Percentiles rank a stretch among this genome's conserved stretches.
phyloP scores from a whole-genome alignment of 2,888 invertebrate genomes.

The Temnothorax rugatulus region DNA sequence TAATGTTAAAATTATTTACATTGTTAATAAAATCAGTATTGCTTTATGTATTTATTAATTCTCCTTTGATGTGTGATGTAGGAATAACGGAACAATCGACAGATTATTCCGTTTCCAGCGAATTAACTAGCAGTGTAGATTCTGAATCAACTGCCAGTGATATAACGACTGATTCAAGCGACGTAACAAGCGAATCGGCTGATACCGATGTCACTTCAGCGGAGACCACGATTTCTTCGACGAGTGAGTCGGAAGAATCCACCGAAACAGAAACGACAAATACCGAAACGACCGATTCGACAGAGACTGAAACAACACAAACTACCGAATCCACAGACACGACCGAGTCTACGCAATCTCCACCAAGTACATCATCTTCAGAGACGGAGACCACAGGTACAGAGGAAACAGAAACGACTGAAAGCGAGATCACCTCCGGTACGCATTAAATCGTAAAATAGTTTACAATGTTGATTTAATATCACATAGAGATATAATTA shows the following conservation, averaged over 20 bases:
- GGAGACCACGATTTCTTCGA: conserved; percentile 71
- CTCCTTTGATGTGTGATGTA: not conserved
- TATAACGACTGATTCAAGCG: conserved; percentile 60
- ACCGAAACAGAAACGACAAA: conserved; percentile 60
- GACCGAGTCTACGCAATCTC: conserved; percentile 71
- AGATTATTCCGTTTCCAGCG: conserved; percentile 56
- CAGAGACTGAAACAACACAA: conserved; percentile 49
- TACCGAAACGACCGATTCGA: conserved; percentile 58
- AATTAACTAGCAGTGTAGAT: conserved; percentile 41
- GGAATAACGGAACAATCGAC: conserved; percentile 39
- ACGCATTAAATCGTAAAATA: conserved; percentile 7
- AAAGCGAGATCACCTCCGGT: conserved; percentile 57
- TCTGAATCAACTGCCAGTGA: conserved; percentile 48
- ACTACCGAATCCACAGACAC: conserved; percentile 67
- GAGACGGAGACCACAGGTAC: conserved; percentile 66
- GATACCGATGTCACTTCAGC: conserved; percentile 74
- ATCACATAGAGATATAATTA: not conserved
- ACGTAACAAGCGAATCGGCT: conserved; percentile 47
- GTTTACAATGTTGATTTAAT: conserved; percentile 7
- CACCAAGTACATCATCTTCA: conserved; percentile 69
- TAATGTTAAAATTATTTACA: not conserved
- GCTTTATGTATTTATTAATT: not conserved
- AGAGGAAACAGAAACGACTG: conserved; percentile 67
- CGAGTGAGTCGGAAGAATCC: conserved; percentile 54
- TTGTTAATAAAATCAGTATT: not conserved